phyloP scores from a whole-genome alignment of 2,113 vertebrate genomes.

The Elephas maximus region DNA sequence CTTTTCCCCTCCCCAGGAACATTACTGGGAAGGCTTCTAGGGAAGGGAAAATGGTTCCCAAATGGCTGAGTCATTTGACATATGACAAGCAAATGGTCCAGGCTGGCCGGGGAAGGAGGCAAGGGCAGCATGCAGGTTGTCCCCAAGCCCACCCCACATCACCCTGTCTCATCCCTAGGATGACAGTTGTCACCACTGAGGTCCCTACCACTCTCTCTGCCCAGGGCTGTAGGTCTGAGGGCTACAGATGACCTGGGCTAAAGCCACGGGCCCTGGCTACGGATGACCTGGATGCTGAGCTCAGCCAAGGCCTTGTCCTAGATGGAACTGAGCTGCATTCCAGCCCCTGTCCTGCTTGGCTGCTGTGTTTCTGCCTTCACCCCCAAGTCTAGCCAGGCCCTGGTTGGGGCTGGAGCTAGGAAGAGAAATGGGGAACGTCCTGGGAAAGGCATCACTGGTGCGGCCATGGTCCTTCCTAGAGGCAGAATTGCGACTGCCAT shows the following conservation, averaged over 20 bases:
- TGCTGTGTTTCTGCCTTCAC: neutral
- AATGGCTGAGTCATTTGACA: conserved; percentile 59
- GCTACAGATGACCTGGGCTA: conserved; percentile 9
- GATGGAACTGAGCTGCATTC: neutral
- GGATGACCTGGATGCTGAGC: conserved; percentile 44
- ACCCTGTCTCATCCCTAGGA: neutral
- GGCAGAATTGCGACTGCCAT: neutral
- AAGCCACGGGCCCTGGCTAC: neutral
- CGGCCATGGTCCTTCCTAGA: neutral
- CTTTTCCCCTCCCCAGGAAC: neutral
- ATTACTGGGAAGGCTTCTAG: conserved; percentile 53
- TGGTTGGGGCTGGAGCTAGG: neutral
- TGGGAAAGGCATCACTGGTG: neutral
- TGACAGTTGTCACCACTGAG: neutral
- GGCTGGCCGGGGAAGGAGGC: neutral
- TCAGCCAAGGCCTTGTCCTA: conserved; percentile 49
- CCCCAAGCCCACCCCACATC: neutral
- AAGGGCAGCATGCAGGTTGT: neutral
- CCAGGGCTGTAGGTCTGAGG: neutral
- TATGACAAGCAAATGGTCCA: conserved; percentile 15
- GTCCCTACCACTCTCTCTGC: neutral
- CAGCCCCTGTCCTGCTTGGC: conserved; percentile 57
- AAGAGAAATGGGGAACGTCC: neutral
- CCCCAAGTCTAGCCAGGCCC: conserved; percentile 54
- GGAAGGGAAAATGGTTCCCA: conserved; percentile 43